Conservation (phyloP, 2,888 invertebrate species). For the Xestia c-nigrum region DNA sequence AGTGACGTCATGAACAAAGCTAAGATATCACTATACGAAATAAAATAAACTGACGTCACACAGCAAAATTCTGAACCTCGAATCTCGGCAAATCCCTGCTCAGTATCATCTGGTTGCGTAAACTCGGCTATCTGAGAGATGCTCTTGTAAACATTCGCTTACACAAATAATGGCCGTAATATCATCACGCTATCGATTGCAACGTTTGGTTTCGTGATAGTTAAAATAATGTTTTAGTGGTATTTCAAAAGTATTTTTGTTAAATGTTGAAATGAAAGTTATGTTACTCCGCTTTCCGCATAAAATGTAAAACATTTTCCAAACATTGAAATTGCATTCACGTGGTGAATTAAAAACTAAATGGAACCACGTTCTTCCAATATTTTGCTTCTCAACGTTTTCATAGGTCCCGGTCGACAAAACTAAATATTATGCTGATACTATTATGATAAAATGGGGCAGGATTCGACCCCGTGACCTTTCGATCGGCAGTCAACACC, state of each 20-base stretch:
- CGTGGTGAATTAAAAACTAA: slow-evolving; percentile 13
- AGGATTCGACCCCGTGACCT: slow-evolving; percentile 52
- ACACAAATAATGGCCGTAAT: slow-evolving; percentile 66
- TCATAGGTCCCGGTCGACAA: slow-evolving; percentile 9
- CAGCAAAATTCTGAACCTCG: slow-evolving; percentile 44
- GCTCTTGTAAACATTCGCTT: slow-evolving; percentile 67
- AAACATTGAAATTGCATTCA: slow-evolving; percentile 34
- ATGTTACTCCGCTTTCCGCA: slow-evolving; percentile 12
- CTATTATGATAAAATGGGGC: slow-evolving; percentile 33
- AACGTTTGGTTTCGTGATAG: slow-evolving; percentile 13
- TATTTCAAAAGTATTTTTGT: slow-evolving; percentile 32
- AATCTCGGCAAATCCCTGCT: slow-evolving; percentile 64
- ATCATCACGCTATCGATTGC: slow-evolving; percentile 55
- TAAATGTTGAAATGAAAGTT: slow-evolving; percentile 24
- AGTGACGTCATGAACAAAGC: slow-evolving; percentile 42
- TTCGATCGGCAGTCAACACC: slow-evolving; percentile 41
- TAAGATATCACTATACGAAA: slow-evolving; percentile 29
- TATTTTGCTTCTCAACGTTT: slow-evolving; percentile 21
- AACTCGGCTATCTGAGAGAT: slow-evolving; percentile 62
- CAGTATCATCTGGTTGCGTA: slow-evolving; percentile 67
- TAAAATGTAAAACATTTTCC: slow-evolving; percentile 40
- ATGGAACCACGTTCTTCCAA: slow-evolving; percentile 6
- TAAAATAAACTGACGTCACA: slow-evolving; percentile 56
- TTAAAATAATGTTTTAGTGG: slow-evolving; percentile 30
- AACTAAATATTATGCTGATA: slow-evolving; percentile 31